Conservation (phyloP, 2,797 vertebrate genomes). For the Lophotriccus pileatus region DNA sequence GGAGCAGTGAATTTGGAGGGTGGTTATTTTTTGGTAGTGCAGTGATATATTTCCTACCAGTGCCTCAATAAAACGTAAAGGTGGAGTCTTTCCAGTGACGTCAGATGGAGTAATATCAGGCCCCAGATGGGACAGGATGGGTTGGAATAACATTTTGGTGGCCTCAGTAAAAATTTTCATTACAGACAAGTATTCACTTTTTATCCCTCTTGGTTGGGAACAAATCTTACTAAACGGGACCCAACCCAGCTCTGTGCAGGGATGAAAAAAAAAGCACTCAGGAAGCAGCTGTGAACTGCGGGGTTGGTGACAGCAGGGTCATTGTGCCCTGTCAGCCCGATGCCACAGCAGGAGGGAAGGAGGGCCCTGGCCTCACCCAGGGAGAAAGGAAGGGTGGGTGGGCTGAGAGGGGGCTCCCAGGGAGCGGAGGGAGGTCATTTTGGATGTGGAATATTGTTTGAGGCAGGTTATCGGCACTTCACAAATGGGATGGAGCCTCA, state of each 20-base stretch:
- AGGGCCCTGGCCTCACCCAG: background rate
- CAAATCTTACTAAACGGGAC: background rate
- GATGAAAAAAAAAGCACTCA: background rate
- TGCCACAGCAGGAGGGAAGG: background rate
- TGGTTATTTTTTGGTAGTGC: background rate
- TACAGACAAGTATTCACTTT: background rate
- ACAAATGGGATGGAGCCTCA: background rate
- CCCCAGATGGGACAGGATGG: background rate
- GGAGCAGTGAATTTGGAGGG: background rate
- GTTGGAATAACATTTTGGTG: background rate
- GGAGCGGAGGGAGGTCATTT: background rate
- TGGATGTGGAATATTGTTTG: background rate
- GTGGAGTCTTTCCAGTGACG: background rate
- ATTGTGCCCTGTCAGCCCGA: rapidly evolving
- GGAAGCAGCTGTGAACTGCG: background rate
- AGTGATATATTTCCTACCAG: background rate
- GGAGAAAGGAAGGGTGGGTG: background rate
- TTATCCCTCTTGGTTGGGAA: background rate
- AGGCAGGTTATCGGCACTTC: background rate
- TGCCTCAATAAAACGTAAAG: background rate
- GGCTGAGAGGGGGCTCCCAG: background rate
- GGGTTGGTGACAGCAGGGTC: background rate
- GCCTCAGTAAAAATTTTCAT: background rate
- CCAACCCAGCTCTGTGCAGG: no score
- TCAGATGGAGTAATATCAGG: background rate